Evolutionary conservation across 2,797 vertebrate genomes (phyloP).

Genomic region (Pangasius larnaudii): DNA sequence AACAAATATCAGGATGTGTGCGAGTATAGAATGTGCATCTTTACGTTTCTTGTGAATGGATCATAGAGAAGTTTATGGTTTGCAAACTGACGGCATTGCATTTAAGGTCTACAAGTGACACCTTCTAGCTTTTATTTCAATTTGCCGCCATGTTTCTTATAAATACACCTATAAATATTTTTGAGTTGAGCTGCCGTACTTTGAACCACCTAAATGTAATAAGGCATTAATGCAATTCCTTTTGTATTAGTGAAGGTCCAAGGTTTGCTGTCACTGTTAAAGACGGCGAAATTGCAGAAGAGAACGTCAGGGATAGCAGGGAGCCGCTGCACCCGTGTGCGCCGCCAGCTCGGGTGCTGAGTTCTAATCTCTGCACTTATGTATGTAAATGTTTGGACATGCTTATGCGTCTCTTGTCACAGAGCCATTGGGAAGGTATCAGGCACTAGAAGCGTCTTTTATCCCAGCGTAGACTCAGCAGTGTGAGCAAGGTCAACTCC

Average conservation of each 20-base stretch:
- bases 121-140: no score
- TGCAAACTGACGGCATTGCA: neutral
- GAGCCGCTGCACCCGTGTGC: neutral
- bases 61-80: neutral
- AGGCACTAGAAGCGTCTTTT: conserved; percentile 32
- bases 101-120: no score
- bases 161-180: neutral
- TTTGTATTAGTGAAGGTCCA: neutral
- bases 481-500: conserved; percentile 38
- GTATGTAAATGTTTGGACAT: neutral
- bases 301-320: neutral
- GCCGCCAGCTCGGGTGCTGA: neutral
- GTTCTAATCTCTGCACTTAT: neutral
- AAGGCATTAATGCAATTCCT: neutral
- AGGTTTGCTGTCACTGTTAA: neutral
- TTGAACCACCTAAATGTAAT: neutral
- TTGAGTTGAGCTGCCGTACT: neutral
- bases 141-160: neutral
- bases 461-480: conserved; percentile 38
- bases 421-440: neutral
- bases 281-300: neutral
- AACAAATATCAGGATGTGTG: neutral
- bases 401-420: neutral
- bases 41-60: neutral
- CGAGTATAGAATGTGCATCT: neutral